phyloP scores from a whole-genome alignment of 1,140 invertebrate species.

The Periplaneta americana region DNA sequence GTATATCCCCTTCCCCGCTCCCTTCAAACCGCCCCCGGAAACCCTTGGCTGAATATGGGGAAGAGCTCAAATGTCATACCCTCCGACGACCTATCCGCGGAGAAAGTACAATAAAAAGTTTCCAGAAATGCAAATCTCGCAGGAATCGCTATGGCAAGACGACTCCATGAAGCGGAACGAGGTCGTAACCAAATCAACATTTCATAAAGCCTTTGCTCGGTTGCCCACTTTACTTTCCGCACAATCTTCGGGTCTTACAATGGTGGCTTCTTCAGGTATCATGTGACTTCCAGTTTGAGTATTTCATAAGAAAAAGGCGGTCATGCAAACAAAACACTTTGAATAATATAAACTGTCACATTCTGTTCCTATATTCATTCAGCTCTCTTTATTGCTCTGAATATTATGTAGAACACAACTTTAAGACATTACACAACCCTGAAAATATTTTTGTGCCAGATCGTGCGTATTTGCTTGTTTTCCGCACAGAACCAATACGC shows the following conservation, averaged over 20 bases:
- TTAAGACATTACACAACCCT: too few species aligned
- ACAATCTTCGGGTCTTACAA: background rate
- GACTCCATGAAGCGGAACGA: background rate
- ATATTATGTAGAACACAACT: too few species aligned
- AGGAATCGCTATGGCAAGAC: background rate
- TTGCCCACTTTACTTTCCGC: background rate
- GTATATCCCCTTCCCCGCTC: background rate
- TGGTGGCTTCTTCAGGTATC: background rate
- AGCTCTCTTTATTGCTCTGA: too few species aligned
- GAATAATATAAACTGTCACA: too few species aligned
- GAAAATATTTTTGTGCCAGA: too few species aligned
- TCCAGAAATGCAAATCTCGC: background rate
- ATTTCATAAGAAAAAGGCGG: background rate
- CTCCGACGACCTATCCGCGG: background rate
- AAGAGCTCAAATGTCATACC: background rate
- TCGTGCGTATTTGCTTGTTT: too few species aligned
- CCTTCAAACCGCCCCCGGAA: background rate
- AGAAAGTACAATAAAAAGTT: background rate
- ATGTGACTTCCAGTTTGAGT: background rate
- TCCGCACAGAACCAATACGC: too few species aligned
- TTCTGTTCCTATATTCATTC: too few species aligned
- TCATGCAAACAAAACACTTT: background rate
- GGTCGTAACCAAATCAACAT: background rate
- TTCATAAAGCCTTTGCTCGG: background rate
- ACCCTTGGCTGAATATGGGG: too few species aligned